Evolutionary conservation across 2,797 vertebrate genomes (phyloP).

Genomic region (Furcifer pardalis): DNA sequence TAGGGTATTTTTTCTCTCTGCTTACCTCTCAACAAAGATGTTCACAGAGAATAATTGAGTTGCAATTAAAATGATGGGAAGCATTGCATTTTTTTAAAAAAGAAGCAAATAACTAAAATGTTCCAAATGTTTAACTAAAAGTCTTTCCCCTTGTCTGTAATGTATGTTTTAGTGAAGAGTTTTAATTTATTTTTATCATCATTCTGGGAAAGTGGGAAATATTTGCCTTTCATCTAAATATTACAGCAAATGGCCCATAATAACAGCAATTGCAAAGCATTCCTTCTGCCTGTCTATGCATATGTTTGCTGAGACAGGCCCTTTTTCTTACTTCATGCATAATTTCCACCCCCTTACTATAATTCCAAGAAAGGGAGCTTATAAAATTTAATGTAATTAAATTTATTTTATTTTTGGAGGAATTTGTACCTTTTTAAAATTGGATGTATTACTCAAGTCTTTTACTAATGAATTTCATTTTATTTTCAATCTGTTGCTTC

Average conservation of each 20-base stretch:
- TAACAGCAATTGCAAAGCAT: constrained; percentile 56
- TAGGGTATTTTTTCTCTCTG: background rate
- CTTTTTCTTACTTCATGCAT: constrained; percentile 55
- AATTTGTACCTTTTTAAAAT: constrained; percentile 35
- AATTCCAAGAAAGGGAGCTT: constrained; percentile 62
- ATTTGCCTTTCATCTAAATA: constrained; percentile 43
- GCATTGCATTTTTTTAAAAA: background rate
- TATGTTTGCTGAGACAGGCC: constrained; percentile 49
- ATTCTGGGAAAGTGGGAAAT: constrained; percentile 39
- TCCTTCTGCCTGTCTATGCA: constrained; percentile 6
- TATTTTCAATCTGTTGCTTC: constrained; percentile 50
- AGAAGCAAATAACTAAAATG: background rate
- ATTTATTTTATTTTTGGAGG: constrained; percentile 42
- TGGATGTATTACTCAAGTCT: constrained; percentile 39
- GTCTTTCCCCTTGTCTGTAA: constrained; percentile 16
- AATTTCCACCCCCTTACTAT: constrained; percentile 57
- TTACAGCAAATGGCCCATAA: constrained; percentile 53
- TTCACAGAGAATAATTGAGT: background rate
- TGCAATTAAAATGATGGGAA: background rate
- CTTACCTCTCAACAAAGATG: background rate
- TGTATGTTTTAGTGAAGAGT: constrained; percentile 10
- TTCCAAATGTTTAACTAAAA: constrained; percentile 35
- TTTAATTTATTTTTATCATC: constrained; percentile 61
- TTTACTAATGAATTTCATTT: constrained; percentile 53
- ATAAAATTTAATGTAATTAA: constrained; percentile 68